Conservation (phyloP, 2,113 vertebrate species). For the Mandrillus leucophaeus region DNA sequence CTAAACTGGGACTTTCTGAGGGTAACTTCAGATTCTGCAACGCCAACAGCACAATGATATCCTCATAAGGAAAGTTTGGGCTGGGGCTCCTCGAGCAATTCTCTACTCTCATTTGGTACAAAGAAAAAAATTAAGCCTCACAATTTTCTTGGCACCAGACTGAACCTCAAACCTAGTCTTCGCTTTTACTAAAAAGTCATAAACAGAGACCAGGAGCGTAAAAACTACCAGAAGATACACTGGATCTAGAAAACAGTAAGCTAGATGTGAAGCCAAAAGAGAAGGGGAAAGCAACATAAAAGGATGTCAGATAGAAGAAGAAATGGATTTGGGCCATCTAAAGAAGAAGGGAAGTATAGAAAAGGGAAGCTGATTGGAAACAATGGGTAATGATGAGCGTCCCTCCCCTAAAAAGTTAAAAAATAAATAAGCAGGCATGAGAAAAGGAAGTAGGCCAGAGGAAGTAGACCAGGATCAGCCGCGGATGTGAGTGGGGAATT, state of each 20-base stretch:
- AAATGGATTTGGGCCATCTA: neutral
- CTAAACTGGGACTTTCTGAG: neutral
- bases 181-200: neutral
- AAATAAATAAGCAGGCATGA: neutral
- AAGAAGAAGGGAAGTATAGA: constrained; percentile 38
- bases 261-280: neutral
- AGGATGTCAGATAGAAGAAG: neutral
- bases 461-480: neutral
- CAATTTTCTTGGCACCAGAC: neutral
- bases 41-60: neutral
- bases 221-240: neutral
- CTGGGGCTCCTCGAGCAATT: neutral
- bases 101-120: neutral
- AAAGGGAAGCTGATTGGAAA: constrained; percentile 56
- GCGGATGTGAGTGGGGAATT: fast-evolving
- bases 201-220: neutral
- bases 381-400: neutral
- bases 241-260: neutral
- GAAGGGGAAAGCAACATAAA: neutral
- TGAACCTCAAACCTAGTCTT: neutral
- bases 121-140: neutral
- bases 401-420: neutral
- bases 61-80: fast-evolving
- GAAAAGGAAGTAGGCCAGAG: constrained; percentile 53
- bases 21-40: neutral